These are phyloP conservation scores for Trichosurus vulpecula DNA, from an alignment of 2,797 vertebrate species.

Conservation along the genomic window DNA sequence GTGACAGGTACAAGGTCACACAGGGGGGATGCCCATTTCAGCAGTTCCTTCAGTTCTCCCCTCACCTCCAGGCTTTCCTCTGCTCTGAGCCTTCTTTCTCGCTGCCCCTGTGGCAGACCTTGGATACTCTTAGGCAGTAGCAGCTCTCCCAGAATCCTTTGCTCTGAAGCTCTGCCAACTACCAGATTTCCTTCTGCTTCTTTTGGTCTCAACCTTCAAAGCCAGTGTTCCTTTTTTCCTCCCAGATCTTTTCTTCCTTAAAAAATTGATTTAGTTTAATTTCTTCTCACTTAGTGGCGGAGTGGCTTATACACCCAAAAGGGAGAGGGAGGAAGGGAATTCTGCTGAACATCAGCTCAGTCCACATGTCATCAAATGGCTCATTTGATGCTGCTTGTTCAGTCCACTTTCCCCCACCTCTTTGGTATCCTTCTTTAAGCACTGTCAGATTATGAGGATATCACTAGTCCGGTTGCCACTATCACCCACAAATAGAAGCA, in stretches of 20 bases:
- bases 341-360: neutral
- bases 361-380: neutral
- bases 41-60: neutral
- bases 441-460: neutral
- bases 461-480: neutral
- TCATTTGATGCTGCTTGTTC: neutral
- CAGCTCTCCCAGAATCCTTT: neutral
- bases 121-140: neutral
- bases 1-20: neutral
- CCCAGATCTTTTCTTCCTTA: neutral
- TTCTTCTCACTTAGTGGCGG: neutral
- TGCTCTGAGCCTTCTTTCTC: neutral
- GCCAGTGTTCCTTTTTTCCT: neutral
- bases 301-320: neutral
- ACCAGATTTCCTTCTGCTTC: neutral
- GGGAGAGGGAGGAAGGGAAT: neutral
- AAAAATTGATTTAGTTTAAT: neutral
- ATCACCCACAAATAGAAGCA: neutral
- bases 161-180: neutral
- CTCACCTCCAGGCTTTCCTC: neutral
- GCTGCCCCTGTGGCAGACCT: too few relatives aligned
- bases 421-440: neutral
- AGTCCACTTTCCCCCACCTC: neutral
- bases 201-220: neutral
- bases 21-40: neutral